Evolutionary conservation across 2,113 vertebrate species (phyloP), one percentile per base, ranked within the genome.

Genomic region (Ramphastos sulfuratus): DNA sequence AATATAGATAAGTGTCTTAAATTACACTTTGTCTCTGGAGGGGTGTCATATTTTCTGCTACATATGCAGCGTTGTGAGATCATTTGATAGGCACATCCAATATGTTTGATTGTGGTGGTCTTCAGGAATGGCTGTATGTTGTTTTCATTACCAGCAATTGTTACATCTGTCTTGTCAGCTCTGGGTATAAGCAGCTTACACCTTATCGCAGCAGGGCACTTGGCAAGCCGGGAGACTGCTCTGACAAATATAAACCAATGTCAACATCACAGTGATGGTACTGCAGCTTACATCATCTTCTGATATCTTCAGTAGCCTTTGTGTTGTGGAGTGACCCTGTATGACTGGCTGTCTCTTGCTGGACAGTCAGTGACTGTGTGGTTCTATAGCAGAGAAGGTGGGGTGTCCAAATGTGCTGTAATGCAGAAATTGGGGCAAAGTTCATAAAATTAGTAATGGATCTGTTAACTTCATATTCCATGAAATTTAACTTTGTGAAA

Each of bases 141-240:
- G 78, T 93, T 95, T 93, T 92, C 71, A 80, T 87, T 94, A 89
- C 87, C 56, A 37, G 52, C 28, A 73, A 80, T 84, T 33, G 13
- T 89, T 91, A 85, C 71, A 63, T 92, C 92, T 92, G 46, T 93
- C 92, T 93, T 95, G 95, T 95, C 94, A 95, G 89, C 64, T 91
- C 78, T 85, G 91, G 93, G 87, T 60, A 88, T 93, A 94, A 96
- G 94, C 91, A 91, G 92, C 94, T 96, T 94, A 93, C 75, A 89
- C 95, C 92, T 96, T 96, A 96, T 96, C 95, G 60, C 72, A 64
- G 82, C 82, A 70, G 87, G 92, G 87, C 94, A 93, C 84, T 96
- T 87, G 94, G 94, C 89, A 94, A 93, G 52, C 92, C 89, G 82
- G 77, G 92, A 89, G 83, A 79, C 84, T 80, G 15, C 42, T 18